Conservation (phyloP, 2,797 vertebrate genomes). For the Clarias platycephalus region DNA sequence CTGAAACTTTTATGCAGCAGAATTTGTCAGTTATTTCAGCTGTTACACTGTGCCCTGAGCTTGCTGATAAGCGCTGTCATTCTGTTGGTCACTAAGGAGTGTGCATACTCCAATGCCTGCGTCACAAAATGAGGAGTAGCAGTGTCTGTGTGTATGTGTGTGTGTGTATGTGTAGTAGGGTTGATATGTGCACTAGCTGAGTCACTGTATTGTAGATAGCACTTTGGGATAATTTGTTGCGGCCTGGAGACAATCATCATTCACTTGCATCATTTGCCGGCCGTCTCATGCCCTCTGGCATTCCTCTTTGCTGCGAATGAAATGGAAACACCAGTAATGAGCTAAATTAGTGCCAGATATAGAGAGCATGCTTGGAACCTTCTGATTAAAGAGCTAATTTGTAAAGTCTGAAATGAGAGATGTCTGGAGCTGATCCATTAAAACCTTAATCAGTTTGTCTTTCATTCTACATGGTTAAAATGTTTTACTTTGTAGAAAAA, state of each 20-base stretch:
- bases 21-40: constrained; percentile 17
- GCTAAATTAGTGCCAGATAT: constrained; percentile 8
- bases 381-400: constrained; percentile 16
- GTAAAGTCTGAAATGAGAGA: not conserved
- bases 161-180: not conserved
- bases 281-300: constrained; percentile 2
- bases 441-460: not conserved
- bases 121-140: constrained; percentile 9
- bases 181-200: constrained; percentile 15
- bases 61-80: constrained; percentile 20
- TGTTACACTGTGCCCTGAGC: not conserved
- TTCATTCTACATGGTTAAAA: not conserved
- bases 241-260: not conserved
- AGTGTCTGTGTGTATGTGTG: not conserved
- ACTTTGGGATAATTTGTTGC: constrained; percentile 15
- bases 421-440: not conserved
- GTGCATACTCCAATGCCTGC: not conserved
- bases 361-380: not conserved
- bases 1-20: not conserved
- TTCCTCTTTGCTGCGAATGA: constrained; percentile 4
- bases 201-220: constrained; percentile 26
- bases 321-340: not conserved
- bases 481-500: not conserved
- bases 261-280: not conserved
- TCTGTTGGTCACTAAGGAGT: not conserved